These are phyloP conservation scores for Tinea trinotella DNA, from an alignment of 2,888 invertebrate genomes.

Conservation along the genomic window DNA sequence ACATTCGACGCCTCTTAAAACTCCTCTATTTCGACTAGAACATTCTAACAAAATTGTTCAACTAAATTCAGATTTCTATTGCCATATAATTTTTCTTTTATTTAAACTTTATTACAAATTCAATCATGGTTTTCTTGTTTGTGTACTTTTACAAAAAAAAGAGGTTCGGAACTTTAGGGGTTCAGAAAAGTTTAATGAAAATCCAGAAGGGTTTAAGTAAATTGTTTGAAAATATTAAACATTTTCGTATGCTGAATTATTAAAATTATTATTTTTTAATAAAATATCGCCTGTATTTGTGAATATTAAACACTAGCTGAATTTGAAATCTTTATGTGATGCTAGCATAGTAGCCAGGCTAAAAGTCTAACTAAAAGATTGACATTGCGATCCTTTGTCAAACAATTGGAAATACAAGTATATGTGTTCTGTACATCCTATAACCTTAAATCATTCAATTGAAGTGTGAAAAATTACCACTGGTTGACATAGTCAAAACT, in stretches of 20 bases:
- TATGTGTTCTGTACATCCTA: too few species aligned
- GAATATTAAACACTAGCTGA: slow-evolving; percentile 34
- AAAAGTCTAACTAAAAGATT: too few species aligned
- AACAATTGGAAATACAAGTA: too few species aligned
- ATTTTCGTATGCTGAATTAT: slow-evolving; percentile 21
- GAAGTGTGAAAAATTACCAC: too few species aligned
- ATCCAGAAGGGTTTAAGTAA: slow-evolving; percentile 11
- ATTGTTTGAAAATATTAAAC: slow-evolving; percentile 5
- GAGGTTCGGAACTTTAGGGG: not conserved
- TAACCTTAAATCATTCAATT: too few species aligned
- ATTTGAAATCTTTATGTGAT: too few species aligned
- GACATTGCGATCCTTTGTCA: too few species aligned
- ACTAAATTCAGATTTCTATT: not conserved
- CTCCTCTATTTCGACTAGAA: not conserved
- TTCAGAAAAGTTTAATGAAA: slow-evolving; percentile 3
- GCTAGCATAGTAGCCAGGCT: too few species aligned
- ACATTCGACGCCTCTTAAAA: not conserved
- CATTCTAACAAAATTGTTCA: not conserved
- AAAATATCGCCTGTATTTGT: slow-evolving; percentile 24
- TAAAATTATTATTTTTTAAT: slow-evolving; percentile 44
- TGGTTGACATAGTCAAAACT: too few species aligned
- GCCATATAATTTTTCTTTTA: not conserved
- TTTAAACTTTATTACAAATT: not conserved
- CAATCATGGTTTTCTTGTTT: not conserved
- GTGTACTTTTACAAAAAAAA: not conserved